Base-by-base conservation (phyloP, 2,797 vertebrate species). In the Tiaroga cobitis region DNA sequence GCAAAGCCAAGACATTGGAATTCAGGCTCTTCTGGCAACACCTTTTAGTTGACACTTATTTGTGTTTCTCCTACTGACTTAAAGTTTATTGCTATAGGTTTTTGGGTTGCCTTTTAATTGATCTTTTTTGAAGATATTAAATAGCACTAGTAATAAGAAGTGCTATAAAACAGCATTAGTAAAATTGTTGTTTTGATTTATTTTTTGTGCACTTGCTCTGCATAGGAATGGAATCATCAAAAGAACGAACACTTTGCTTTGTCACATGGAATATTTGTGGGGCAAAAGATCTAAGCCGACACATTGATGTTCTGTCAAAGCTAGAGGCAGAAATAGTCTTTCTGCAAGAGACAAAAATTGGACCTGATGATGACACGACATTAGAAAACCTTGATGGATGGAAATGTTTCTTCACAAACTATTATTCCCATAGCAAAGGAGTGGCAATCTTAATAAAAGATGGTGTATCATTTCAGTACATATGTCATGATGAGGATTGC, bases 231-330 rank as follows among this genome's bases (percentile, higher is more conserved):
- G 41, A 18, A 9, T 26, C 7, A 29, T 16, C 41, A 3, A 9
- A 26, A 26, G 39, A 26, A 15, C 13, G 3, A 41, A 15, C 13
- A 4, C 70, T 73, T 46, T 9, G 41, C 15, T 46, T 80, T n/a
- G 18, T 80, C 19, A 49, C 78, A 21, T 80, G 78, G 78, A 80
- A 80, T 67, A 63, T 67, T 1, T 15, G 3, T 43, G 16, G 77
- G 5, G 1, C 0, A 5, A 43, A 29, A 26, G 18, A 0, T 0
- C 1, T 56, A 24, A 24, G 3, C 0, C 0, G 2, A 65, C 4
- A 3, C 9, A 8, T 8, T 13, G 2, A 49, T 3, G 1, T 16
- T 8, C 41, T 49, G 9, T 69, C 67, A 41, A 67, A 5, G 1
- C 1, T 16, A 16, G 0, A 5, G 1, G 78, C 61, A 32, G 26